Evolutionary conservation across 2,888 invertebrate genomes (phyloP).

Genomic region (Apodemia zela): DNA sequence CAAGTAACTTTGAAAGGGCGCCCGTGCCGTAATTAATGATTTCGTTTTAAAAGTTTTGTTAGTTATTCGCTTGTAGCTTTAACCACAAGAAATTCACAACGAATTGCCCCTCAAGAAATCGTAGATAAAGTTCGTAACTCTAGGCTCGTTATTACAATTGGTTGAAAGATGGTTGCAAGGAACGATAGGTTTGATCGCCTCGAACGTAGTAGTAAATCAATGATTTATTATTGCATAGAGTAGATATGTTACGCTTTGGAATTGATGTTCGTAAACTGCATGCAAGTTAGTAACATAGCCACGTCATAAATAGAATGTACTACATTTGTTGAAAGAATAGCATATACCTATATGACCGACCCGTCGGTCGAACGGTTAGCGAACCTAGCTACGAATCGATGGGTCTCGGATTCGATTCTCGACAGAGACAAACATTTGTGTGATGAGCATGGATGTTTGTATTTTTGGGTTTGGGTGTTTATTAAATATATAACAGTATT

Average conservation of each 20-base stretch:
- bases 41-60: not conserved
- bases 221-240: conserved; percentile 1
- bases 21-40: not conserved
- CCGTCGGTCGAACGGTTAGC: no score
- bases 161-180: conserved; percentile 10
- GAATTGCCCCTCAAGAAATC: conserved; percentile 25
- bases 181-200: conserved; percentile 6
- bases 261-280: not conserved
- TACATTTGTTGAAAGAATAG: no score
- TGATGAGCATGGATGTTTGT: no score
- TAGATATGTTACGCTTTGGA: not conserved
- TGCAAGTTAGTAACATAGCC: not conserved
- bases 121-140: conserved; percentile 27
- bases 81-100: not conserved
- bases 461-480: no score
- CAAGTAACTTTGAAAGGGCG: not conserved
- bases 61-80: not conserved
- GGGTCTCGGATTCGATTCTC: no score
- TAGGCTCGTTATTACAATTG: conserved; percentile 16
- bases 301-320: no score
- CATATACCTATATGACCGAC: no score
- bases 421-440: no score
- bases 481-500: no score
- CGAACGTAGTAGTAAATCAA: not conserved
- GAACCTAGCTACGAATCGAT: no score